Evolutionary conservation across 2,888 invertebrate species (phyloP).

Genomic region (Drosophila subsilvestris): DNA sequence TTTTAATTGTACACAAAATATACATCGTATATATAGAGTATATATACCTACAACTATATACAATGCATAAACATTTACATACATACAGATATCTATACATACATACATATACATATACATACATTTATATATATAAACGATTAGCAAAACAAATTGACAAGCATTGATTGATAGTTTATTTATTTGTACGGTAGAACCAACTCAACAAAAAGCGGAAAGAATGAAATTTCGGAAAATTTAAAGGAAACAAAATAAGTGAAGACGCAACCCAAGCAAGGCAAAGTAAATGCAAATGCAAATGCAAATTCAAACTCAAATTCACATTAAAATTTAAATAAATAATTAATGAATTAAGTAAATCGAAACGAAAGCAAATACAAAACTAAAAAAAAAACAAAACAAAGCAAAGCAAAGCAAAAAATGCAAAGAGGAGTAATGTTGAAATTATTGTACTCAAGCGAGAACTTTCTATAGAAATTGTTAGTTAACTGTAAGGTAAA

Average conservation of each 20-base stretch:
- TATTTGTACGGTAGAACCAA: conserved; percentile 13
- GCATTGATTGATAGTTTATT: conserved; percentile 22
- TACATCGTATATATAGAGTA: conserved; percentile 27
- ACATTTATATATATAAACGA: conserved; percentile 23
- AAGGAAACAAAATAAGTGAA: background rate
- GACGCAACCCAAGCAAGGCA: background rate
- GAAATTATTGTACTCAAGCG: conserved; percentile 59
- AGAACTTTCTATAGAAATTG: conserved; percentile 56
- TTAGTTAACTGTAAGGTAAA: conserved; percentile 58
- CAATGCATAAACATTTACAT: conserved; percentile 3
- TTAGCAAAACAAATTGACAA: conserved; percentile 21
- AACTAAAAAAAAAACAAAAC: background rate
- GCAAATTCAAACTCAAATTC: conserved; percentile 14
- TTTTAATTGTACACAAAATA: conserved; percentile 55
- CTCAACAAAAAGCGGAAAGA: background rate
- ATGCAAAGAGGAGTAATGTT: conserved; percentile 39
- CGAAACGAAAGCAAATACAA: conserved; percentile 8
- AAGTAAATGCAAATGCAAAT: background rate
- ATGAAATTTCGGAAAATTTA: background rate
- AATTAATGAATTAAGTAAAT: conserved; percentile 11
- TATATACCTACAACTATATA: conserved; percentile 4
- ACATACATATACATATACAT: conserved; percentile 12
- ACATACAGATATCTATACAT: conserved; percentile 16
- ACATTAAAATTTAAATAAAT: background rate
- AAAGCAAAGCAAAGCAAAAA: background rate